Conservation (phyloP, 2,888 invertebrate species). For the Pandemis cinnamomeana region DNA sequence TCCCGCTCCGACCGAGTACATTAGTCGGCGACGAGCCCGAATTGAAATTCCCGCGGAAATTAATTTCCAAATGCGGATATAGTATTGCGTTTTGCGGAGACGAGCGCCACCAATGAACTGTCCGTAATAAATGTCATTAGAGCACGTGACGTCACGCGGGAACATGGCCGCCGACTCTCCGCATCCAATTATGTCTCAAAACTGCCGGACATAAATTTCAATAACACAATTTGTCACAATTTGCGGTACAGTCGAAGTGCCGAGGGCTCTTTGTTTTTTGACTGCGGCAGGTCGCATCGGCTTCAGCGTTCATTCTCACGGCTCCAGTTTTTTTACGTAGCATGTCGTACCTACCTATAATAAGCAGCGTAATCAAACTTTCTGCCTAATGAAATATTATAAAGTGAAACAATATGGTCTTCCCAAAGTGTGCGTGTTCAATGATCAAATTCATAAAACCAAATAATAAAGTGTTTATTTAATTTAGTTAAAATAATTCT, state of each 20-base stretch:
- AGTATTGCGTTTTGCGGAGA: conserved; percentile 59
- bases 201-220: conserved; percentile 79
- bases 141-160: conserved; percentile 73
- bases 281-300: conserved; percentile 50
- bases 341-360: not conserved
- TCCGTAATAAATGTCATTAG: conserved; percentile 79
- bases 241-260: conserved; percentile 64
- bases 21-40: conserved; percentile 44
- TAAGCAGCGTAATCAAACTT: not conserved
- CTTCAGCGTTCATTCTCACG: conserved; percentile 5
- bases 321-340: not conserved
- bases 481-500: not conserved
- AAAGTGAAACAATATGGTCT: not conserved
- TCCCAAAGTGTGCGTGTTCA: not conserved
- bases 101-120: conserved; percentile 73
- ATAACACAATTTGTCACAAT: conserved; percentile 79
- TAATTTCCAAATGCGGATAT: conserved; percentile 70
- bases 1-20: conserved; percentile 41
- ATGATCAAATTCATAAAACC: not conserved
- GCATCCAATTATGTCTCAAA: conserved; percentile 79
- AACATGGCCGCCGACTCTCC: conserved; percentile 70
- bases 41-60: conserved; percentile 67
- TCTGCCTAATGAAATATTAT: too few species aligned
- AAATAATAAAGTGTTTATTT: not conserved
- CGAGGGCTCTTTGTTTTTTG: conserved; percentile 65